Conservation (phyloP, 2,113 vertebrate species). For the Oxyura jamaicensis region DNA sequence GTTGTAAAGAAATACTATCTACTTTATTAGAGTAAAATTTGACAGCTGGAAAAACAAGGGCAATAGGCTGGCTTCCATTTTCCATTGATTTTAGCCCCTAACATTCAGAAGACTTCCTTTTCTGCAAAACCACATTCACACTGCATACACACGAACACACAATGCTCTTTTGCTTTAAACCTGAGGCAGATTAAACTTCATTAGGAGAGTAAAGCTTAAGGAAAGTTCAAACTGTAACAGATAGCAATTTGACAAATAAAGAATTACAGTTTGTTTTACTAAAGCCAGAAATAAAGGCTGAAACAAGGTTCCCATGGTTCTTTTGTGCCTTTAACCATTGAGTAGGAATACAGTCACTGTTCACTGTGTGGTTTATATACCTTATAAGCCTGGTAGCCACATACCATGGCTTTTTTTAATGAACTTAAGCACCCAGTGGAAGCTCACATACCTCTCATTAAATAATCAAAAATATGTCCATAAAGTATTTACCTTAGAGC, state of each 20-base stretch:
- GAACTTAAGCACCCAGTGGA: not conserved
- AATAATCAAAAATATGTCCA: not conserved
- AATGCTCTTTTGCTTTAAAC: conserved; percentile 55
- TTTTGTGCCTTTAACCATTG: conserved; percentile 6
- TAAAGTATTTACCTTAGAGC: conserved; percentile 3
- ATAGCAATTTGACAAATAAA: conserved; percentile 59
- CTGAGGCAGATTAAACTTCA: conserved; percentile 56
- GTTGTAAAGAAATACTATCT: conserved; percentile 73
- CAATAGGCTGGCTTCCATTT: conserved; percentile 65
- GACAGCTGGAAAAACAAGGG: conserved; percentile 79
- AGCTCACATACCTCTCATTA: not conserved
- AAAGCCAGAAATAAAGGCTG: conserved; percentile 14
- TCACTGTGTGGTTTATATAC: not conserved
- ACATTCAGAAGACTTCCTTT: conserved; percentile 63
- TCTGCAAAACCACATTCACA: conserved; percentile 53
- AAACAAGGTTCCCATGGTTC: not conserved
- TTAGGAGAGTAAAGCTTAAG: conserved; percentile 45
- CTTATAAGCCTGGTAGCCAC: not conserved
- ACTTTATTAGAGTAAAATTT: conserved; percentile 68
- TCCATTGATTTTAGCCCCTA: conserved; percentile 63
- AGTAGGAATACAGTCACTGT: not conserved
- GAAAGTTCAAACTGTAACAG: conserved; percentile 59
- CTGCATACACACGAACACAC: conserved; percentile 37
- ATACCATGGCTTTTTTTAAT: not conserved
- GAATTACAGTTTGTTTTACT: conserved; percentile 29